phyloP scores from a whole-genome alignment of 2,113 vertebrate species.

The Trichomycterus rosablanca region DNA sequence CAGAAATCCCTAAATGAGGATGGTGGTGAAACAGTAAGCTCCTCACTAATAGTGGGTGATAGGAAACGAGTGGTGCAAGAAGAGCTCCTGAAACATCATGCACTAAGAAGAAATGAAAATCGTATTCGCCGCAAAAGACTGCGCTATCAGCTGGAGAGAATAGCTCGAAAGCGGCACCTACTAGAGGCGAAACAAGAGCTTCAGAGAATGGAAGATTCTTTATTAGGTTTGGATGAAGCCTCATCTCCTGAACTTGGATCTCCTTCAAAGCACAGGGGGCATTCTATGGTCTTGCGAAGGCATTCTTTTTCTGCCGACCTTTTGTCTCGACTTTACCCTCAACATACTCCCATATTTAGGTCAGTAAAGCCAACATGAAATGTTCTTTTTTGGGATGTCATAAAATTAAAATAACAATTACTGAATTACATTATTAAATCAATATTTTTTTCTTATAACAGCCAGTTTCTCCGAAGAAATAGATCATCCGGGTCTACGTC shows the following conservation, averaged over 20 bases:
- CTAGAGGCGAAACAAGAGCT: constrained; percentile 80
- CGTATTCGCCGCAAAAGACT: constrained; percentile 71
- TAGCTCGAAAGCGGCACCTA: constrained; percentile 79
- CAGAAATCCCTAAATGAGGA: constrained; percentile 12
- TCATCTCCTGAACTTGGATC: constrained; percentile 44
- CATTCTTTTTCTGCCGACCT: constrained; percentile 67
- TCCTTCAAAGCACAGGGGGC: constrained; percentile 38
- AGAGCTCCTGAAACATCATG: constrained; percentile 72
- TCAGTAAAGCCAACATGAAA: constrained; percentile 35
- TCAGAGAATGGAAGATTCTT: constrained; percentile 72
- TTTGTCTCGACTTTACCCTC: constrained; percentile 68
- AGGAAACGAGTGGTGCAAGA: constrained; percentile 74
- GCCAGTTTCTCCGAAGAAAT: constrained; percentile 72
- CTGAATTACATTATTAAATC: too few species aligned
- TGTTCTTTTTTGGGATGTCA: too few species aligned
- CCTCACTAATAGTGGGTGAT: constrained; percentile 50
- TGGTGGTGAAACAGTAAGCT: background rate
- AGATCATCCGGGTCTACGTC: constrained; percentile 61
- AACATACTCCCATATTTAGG: constrained; percentile 67
- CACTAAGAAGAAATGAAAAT: constrained; percentile 69
- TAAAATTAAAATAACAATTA: background rate
- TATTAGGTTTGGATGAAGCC: constrained; percentile 50
- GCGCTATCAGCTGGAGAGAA: constrained; percentile 78
- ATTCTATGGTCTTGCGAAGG: constrained; percentile 44
- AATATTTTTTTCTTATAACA: constrained; percentile 45